Evolutionary conservation across 2,113 vertebrate species (phyloP).

Genomic region (Tylochromis polylepis): DNA sequence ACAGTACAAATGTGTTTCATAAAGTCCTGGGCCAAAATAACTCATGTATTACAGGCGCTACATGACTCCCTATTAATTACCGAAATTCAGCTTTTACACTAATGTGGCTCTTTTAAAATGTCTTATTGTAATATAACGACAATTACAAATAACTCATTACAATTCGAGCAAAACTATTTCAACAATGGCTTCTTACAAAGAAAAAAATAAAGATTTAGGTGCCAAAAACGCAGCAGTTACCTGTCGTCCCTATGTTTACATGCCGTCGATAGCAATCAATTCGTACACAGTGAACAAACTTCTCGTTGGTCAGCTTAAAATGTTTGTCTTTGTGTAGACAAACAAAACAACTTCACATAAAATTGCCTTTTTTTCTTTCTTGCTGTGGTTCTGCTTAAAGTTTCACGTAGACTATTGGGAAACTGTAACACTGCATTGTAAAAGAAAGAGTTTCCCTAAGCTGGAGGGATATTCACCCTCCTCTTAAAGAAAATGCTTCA

Average conservation of each 20-base stretch:
- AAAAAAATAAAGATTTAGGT: neutral
- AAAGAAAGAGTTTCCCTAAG: slow-evolving; percentile 1
- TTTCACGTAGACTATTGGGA: neutral
- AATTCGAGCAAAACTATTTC: slow-evolving; percentile 12
- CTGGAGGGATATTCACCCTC: neutral
- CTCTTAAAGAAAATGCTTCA: neutral
- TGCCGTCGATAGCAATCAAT: slow-evolving; percentile 1
- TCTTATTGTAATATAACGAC: neutral
- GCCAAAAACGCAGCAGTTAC: neutral
- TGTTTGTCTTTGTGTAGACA: neutral
- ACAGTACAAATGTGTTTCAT: neutral
- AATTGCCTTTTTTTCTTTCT: neutral
- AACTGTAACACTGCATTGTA: slow-evolving; percentile 6
- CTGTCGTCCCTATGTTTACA: neutral
- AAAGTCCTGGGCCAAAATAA: neutral
- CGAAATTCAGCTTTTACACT: neutral
- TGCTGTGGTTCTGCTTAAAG: slow-evolving; percentile 6
- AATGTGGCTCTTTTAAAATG: slow-evolving; percentile 6
- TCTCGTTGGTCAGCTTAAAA: neutral
- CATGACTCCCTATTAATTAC: neutral
- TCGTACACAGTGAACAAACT: neutral
- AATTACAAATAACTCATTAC: neutral
- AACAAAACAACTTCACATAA: neutral
- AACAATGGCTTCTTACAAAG: slow-evolving; percentile 41
- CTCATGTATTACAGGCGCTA: neutral